These are phyloP conservation scores for Mareca penelope DNA, from an alignment of 2,797 vertebrate species.

Conservation along the genomic window DNA sequence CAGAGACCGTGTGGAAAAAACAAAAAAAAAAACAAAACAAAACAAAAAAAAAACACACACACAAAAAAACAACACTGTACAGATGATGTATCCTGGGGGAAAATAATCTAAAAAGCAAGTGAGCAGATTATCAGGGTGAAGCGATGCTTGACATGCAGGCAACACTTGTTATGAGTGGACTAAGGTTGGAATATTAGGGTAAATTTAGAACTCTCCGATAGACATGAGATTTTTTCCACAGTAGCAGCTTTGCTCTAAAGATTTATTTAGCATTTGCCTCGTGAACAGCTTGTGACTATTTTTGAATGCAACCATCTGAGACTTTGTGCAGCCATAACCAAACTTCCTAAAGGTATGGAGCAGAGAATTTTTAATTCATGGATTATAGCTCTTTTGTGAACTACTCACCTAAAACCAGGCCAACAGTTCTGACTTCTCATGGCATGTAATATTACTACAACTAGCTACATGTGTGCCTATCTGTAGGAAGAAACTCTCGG, in stretches of 20 bases:
- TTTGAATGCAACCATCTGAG: constrained; percentile 14
- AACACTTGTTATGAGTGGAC: not conserved
- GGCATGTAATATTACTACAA: not conserved
- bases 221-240: not conserved
- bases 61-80: not conserved
- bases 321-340: not conserved
- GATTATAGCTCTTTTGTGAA: not conserved
- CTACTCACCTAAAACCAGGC: not conserved
- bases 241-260: not conserved
- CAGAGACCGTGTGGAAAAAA: not conserved
- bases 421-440: not conserved
- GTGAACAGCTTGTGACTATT: constrained; percentile 31
- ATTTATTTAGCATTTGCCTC: constrained; percentile 7
- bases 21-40: not conserved
- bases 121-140: not conserved
- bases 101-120: not conserved
- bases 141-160: not conserved
- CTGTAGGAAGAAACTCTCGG: not conserved
- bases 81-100: not conserved
- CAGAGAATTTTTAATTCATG: not conserved
- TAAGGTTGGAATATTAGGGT: not conserved
- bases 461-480: not conserved
- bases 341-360: not conserved
- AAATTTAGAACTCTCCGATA: not conserved
- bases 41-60: not conserved